phyloP scores from a whole-genome alignment of 2,797 vertebrate species.

The Aulostomus chinensis region DNA sequence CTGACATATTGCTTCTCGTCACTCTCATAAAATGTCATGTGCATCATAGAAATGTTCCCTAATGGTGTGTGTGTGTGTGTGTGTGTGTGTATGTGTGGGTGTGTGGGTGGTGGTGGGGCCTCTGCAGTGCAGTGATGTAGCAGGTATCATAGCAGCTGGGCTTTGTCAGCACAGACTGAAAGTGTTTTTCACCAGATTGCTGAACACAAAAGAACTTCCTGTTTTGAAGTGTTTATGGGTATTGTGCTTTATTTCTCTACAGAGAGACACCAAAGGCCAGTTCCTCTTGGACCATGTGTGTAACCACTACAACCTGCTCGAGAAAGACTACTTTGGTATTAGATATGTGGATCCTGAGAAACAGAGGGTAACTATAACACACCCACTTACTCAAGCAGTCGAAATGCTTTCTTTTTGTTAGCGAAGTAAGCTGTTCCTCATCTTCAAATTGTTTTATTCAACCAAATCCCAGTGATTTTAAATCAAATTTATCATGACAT shows the following conservation, averaged over 20 bases:
- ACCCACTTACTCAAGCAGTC: no score
- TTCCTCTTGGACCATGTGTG: constrained; percentile 95
- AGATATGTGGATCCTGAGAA: constrained; percentile 97
- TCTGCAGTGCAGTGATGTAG: constrained; percentile 6
- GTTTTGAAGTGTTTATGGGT: not conserved
- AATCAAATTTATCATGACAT: not conserved
- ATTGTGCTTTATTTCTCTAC: constrained; percentile 59
- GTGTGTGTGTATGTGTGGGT: no score
- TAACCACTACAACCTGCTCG: constrained; percentile 96
- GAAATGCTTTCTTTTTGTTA: no score
- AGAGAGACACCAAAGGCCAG: constrained; percentile 97
- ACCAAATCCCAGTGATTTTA: no score
- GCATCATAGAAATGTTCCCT: constrained; percentile 13
- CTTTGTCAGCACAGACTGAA: constrained; percentile 3
- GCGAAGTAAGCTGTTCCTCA: no score
- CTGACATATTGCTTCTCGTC: constrained; percentile 10
- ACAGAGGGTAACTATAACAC: constrained; percentile 86
- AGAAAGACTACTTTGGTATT: constrained; percentile 98
- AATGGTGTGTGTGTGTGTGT: no score
- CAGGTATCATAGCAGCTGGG: constrained; percentile 1
- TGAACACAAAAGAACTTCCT: no score
- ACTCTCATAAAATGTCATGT: not conserved
- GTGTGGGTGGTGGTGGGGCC: no score
- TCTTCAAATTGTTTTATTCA: no score
- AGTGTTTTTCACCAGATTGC: no score